Percentiles rank a stretch among this genome's conserved stretches.
Conservation (phyloP, 2,888 invertebrate species). For the Julus scandinavius region DNA sequence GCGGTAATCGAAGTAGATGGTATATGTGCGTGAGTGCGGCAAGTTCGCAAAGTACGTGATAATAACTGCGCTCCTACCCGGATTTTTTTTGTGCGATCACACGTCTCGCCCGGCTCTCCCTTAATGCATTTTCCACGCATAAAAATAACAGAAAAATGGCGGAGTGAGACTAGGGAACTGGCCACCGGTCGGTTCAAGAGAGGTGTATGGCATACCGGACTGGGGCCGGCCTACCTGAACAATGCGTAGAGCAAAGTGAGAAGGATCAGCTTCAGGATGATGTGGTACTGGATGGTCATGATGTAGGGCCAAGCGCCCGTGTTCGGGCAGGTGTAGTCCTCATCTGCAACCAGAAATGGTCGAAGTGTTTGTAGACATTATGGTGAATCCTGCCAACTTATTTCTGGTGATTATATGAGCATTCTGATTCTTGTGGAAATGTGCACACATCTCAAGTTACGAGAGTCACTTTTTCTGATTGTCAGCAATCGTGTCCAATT, state of each 20-base stretch:
- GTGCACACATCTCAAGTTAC: too few species aligned
- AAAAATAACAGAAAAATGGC: constrained; percentile 49
- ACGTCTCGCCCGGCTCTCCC: constrained; percentile 53
- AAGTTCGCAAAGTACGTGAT: constrained; percentile 10
- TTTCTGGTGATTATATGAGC: too few species aligned
- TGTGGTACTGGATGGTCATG: constrained; percentile 62
- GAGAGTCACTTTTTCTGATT: too few species aligned
- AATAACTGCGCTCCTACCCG: constrained; percentile 51
- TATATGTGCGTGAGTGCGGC: neutral
- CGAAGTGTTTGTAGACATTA: neutral
- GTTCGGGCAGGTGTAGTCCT: constrained; percentile 59
- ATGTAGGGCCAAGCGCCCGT: constrained; percentile 59
- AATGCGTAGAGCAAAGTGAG: constrained; percentile 65
- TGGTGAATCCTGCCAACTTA: too few species aligned
- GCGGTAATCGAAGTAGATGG: neutral
- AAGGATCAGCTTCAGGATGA: constrained; percentile 63
- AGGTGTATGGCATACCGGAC: neutral
- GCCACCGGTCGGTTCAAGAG: constrained; percentile 29
- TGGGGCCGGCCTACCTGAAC: constrained; percentile 61
- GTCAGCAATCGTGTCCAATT: neutral
- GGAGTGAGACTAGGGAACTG: neutral
- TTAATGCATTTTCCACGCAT: constrained; percentile 33
- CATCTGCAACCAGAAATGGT: constrained; percentile 54
- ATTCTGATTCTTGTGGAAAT: too few species aligned
- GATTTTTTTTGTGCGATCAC: constrained; percentile 44